Conservation (phyloP, 2,113 vertebrate genomes). For the Prionailurus viverrinus region DNA sequence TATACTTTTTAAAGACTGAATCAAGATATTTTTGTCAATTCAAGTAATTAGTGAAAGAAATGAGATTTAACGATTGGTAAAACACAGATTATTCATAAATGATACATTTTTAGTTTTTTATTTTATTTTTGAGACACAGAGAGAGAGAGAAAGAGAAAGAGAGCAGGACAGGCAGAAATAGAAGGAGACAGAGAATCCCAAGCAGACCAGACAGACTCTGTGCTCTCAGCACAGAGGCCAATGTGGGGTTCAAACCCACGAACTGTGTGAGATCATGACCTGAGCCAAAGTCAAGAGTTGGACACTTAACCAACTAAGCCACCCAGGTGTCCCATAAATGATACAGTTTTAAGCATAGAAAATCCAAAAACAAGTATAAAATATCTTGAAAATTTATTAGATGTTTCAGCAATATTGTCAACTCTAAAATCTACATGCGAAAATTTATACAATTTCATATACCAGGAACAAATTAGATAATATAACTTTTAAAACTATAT, state of each 20-base stretch:
- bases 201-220: too few relatives aligned
- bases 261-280: too few relatives aligned
- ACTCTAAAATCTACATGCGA: not conserved
- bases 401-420: not conserved
- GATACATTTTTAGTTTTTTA: not conserved
- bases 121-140: too few relatives aligned
- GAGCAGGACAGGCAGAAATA: too few relatives aligned
- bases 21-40: slow-evolving; percentile 7
- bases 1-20: slow-evolving; percentile 1
- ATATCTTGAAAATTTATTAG: slow-evolving; percentile 18
- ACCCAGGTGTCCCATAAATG: not conserved
- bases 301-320: too few relatives aligned
- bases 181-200: too few relatives aligned
- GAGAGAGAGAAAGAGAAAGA: too few relatives aligned
- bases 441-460: not conserved
- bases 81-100: slow-evolving; percentile 46
- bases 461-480: not conserved
- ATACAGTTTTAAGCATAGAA: not conserved
- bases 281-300: too few relatives aligned
- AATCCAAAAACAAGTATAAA: not conserved
- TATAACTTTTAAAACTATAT: not conserved
- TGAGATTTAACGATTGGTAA: not conserved
- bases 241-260: too few relatives aligned
- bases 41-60: not conserved
- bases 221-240: too few relatives aligned